Evolutionary conservation across 2,797 vertebrate genomes (phyloP).

Genomic region (Takifugu ocellatus): DNA sequence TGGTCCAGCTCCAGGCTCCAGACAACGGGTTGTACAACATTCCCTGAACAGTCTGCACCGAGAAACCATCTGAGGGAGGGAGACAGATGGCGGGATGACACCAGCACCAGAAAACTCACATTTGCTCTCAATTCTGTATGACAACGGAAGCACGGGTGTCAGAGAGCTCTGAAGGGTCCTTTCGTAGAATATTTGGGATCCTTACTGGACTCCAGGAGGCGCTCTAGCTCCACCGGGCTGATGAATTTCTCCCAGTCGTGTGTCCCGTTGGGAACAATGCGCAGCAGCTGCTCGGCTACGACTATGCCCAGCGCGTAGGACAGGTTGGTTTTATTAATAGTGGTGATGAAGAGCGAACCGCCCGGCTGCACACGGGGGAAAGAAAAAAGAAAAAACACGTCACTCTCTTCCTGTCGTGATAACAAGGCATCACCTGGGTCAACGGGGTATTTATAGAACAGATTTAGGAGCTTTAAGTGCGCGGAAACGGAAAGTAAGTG

Average conservation of each 20-base stretch:
- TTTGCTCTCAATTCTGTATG: not conserved
- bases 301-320: constrained; percentile 90
- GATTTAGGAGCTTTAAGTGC: constrained; percentile 25
- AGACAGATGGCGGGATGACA: not conserved
- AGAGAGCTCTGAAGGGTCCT: not conserved
- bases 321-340: constrained; percentile 89
- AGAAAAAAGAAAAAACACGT: not conserved
- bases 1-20: constrained; percentile 85
- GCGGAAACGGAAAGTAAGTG: not conserved
- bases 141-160: not conserved
- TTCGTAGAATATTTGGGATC: constrained; percentile 1
- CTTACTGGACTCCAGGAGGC: constrained; percentile 89
- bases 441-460: constrained; percentile 22
- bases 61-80: constrained; percentile 80
- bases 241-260: constrained; percentile 97
- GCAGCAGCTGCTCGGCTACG: constrained; percentile 84
- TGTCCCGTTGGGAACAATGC: constrained; percentile 87
- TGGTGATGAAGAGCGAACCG: constrained; percentile 94
- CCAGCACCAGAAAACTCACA: not conserved
- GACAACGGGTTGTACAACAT: constrained; percentile 90
- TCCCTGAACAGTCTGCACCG: constrained; percentile 82
- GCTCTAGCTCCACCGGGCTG: constrained; percentile 85
- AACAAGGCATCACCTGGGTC: not conserved
- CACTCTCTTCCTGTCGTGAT: not conserved
- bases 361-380: constrained; percentile 73